Evolutionary conservation across 2,888 invertebrate genomes (phyloP), one percentile per base, ranked within the genome.

Genomic region (Ochropleura plecta): DNA sequence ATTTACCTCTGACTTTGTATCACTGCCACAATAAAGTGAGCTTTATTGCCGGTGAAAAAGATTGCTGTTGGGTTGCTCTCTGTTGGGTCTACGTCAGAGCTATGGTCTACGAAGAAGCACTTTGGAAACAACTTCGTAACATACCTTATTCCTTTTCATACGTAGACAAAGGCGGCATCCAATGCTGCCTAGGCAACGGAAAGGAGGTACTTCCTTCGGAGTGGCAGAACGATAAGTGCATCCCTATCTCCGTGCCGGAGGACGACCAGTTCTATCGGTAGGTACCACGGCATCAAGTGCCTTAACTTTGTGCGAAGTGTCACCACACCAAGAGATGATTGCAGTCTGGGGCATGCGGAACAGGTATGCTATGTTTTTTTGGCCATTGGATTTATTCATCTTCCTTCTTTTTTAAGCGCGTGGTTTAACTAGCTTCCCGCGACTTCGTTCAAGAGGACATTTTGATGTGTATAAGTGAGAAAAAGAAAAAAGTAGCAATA

Each of bases 301-400:
- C 94, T 97, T 82, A 97, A 97, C 90, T 97, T 97, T 80, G 97
- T 97, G 1, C 93, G 97, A 70, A 97, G 97, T 59, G 94, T 97
- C 86, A 97, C 97, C 1, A 95, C 97, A 0, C 96, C 97, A 0
- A 92, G 96, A 72, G 96, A 97, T 42, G 97, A 97, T 79, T 97
- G 97, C 87, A 96, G 94, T 68, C 91, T 97, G 57, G 97, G 97
- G 0, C 94, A 97, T 80, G 97, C 97, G 5, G 97, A 97, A 85
- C 97, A 97, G 95, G 97, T 97, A 86, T 8, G 8, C 16, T 84
- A 71, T 51, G 2, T 55, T 9, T 14, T 20, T 68, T 44, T 57
- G 14, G 18, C 10, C 18, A 7, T 10, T 42, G 0, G 42, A 42
- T 60, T 60, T 60, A 18, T 60, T 60, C 40, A 18, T 10, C 10